These are phyloP conservation scores for Hyperoplus immaculatus DNA, from an alignment of 2,797 vertebrate species.

Conservation along the genomic window DNA sequence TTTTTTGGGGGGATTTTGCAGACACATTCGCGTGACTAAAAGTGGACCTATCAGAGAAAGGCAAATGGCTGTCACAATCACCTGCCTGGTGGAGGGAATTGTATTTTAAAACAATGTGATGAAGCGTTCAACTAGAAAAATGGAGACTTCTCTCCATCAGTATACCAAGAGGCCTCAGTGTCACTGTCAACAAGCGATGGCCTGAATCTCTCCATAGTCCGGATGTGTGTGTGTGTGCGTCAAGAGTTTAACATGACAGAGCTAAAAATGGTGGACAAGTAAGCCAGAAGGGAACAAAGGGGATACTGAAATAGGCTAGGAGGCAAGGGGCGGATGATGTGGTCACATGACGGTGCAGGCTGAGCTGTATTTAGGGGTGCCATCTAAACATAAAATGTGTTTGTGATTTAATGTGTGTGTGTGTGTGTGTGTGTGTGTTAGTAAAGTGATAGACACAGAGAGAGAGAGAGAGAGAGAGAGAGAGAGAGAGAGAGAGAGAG, in stretches of 20 bases:
- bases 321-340: no score
- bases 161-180: constrained; percentile 20
- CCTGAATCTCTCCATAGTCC: constrained; percentile 42
- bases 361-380: no score
- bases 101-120: constrained; percentile 23
- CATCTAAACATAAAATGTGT: no score
- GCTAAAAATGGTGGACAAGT: no score
- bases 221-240: neutral
- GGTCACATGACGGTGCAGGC: no score
- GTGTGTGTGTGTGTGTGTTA: no score
- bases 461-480: constrained; percentile 61
- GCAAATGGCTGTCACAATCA: neutral
- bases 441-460: neutral
- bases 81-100: constrained; percentile 23
- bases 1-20: constrained; percentile 23
- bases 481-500: constrained; percentile 45
- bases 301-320: no score
- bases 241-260: no score
- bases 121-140: constrained; percentile 4
- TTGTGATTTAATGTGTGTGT: no score
- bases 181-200: constrained; percentile 29
- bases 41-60: constrained; percentile 4
- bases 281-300: no score
- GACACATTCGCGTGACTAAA: constrained; percentile 36
- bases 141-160: neutral